phyloP scores from a whole-genome alignment of 2,797 vertebrate species.

The Sebastiscus albofasciatus region DNA sequence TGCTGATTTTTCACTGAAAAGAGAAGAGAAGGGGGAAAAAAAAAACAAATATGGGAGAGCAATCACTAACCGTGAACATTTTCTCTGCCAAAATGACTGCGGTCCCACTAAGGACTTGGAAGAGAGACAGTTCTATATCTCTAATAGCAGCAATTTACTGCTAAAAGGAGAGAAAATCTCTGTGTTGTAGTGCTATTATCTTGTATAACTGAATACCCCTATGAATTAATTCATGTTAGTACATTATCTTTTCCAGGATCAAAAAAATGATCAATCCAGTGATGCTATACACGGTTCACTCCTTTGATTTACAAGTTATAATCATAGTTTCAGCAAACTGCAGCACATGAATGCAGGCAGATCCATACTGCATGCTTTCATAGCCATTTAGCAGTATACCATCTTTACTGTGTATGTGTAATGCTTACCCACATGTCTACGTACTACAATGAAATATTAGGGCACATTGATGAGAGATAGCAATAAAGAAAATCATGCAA shows the following conservation, averaged over 20 bases:
- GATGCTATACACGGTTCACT: background rate
- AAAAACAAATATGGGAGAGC: slow-evolving; percentile 51
- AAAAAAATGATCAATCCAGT: background rate
- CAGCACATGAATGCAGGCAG: background rate
- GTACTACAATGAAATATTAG: background rate
- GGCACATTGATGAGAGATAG: slow-evolving; percentile 33
- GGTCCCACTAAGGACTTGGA: slow-evolving; percentile 43
- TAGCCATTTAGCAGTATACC: background rate
- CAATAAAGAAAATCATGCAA: background rate
- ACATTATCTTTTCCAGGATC: background rate
- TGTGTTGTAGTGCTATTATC: slow-evolving; percentile 18
- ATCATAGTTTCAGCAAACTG: background rate
- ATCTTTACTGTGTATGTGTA: background rate
- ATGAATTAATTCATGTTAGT: slow-evolving; percentile 24
- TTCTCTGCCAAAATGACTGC: slow-evolving; percentile 52
- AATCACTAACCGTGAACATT: slow-evolving; percentile 45
- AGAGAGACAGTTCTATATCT: slow-evolving; percentile 16
- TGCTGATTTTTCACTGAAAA: slow-evolving; percentile 69
- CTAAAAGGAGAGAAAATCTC: slow-evolving; percentile 17
- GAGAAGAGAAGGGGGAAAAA: slow-evolving; percentile 37
- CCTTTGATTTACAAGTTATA: background rate
- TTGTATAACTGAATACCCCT: slow-evolving; percentile 60
- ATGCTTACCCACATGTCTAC: slow-evolving; percentile 37
- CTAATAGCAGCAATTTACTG: slow-evolving; percentile 39
- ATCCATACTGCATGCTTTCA: background rate